Percentiles rank a stretch among this genome's conserved stretches.
These are phyloP conservation scores for Ophion obscuratus DNA, from an alignment of 2,888 invertebrate genomes.

Conservation along the genomic window DNA sequence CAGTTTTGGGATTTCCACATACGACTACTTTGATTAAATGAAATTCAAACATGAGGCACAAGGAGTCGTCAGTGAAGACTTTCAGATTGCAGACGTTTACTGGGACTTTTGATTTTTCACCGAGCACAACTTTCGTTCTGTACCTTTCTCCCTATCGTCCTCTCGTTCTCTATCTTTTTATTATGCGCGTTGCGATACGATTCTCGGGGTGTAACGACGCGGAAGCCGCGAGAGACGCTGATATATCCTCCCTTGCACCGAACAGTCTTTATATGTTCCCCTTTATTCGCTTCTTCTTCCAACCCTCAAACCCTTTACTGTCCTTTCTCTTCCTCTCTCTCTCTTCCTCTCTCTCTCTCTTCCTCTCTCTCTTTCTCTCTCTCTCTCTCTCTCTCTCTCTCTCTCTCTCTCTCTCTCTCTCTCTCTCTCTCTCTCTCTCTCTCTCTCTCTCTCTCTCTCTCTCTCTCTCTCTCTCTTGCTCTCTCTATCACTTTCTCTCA, in stretches of 20 bases:
- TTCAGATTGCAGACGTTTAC: background rate
- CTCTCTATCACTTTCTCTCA: constrained; percentile 24
- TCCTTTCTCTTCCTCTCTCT: background rate
- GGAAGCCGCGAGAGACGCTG: constrained; percentile 58
- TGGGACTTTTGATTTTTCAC: background rate
- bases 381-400: constrained; percentile 58
- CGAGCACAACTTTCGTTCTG: background rate
- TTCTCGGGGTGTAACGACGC: constrained; percentile 49
- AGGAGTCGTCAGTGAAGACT: background rate
- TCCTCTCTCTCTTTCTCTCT: constrained; percentile 17
- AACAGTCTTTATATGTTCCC: constrained; percentile 38
- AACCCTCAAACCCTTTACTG: constrained; percentile 52
- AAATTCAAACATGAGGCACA: background rate
- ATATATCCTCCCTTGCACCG: constrained; percentile 45
- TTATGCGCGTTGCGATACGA: background rate
- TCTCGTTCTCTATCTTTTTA: background rate
- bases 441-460: constrained; percentile 14
- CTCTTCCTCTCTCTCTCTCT: constrained; percentile 15
- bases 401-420: constrained; percentile 18
- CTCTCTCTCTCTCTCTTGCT: constrained; percentile 59
- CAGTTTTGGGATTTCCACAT: too few relatives aligned
- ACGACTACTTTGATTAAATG: too few relatives aligned
- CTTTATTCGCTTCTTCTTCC: constrained; percentile 54
- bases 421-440: constrained; percentile 14
- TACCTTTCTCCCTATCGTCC: constrained; percentile 2